Percentiles rank a stretch among this genome's conserved stretches.
phyloP scores from a whole-genome alignment of 2,888 invertebrate species.

The Dryadula phaetusa region DNA sequence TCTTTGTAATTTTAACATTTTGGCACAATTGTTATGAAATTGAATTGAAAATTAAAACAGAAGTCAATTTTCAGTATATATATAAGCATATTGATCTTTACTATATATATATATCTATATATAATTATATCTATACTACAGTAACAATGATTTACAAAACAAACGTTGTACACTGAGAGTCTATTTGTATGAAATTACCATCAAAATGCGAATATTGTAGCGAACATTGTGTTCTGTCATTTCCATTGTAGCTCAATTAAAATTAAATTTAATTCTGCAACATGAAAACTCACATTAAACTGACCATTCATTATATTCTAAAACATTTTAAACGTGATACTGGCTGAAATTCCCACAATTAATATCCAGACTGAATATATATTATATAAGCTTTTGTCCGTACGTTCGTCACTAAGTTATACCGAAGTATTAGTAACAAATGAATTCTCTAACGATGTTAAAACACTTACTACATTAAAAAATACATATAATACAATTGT shows the following conservation, averaged over 20 bases:
- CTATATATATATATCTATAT: constrained; percentile 52
- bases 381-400: neutral
- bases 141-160: constrained; percentile 65
- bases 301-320: neutral
- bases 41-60: constrained; percentile 1
- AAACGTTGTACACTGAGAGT: constrained; percentile 13
- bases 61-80: constrained; percentile 38
- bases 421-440: constrained; percentile 9
- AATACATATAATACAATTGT: constrained; percentile 18
- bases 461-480: constrained; percentile 13
- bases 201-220: constrained; percentile 1
- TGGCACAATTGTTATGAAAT: constrained; percentile 37
- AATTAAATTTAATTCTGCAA: constrained; percentile 30
- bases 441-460: constrained; percentile 1
- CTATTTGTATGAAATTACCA: neutral
- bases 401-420: neutral
- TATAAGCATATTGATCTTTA: constrained; percentile 48
- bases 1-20: constrained; percentile 17
- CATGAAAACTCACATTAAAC: constrained; percentile 47
- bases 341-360: constrained; percentile 71
- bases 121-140: constrained; percentile 52
- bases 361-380: constrained; percentile 41
- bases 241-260: constrained; percentile 3
- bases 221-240: constrained; percentile 7
- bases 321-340: constrained; percentile 63